These are phyloP conservation scores for Cinclus mexicanus DNA, from an alignment of 2,113 vertebrate genomes.

Conservation along the genomic window DNA sequence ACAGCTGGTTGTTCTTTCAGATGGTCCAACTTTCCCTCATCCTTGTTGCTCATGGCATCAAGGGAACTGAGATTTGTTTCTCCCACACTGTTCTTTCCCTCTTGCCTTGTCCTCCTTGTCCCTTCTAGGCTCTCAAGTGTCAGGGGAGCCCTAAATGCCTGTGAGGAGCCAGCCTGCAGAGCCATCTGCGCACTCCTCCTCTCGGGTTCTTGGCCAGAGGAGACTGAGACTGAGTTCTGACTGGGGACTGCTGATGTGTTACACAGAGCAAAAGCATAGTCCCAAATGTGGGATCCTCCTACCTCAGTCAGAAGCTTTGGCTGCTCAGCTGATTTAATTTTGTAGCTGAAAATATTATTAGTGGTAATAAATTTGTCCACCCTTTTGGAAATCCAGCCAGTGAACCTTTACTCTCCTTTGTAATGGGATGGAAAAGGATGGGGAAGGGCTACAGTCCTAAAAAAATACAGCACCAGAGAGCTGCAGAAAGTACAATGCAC, in stretches of 20 bases:
- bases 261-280: conserved; percentile 27
- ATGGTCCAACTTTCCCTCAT: background rate
- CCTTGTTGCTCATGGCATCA: background rate
- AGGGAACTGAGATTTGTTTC: background rate
- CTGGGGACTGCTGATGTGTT: background rate
- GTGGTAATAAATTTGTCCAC: background rate
- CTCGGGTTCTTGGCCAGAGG: background rate
- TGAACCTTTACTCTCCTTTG: conserved; percentile 28
- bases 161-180: background rate
- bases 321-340: conserved; percentile 36
- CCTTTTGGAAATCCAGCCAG: conserved; percentile 22
- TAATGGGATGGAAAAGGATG: background rate
- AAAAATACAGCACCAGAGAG: background rate
- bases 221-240: background rate
- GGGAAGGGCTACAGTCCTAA: background rate
- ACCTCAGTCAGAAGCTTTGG: conserved; percentile 22
- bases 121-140: background rate
- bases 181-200: background rate
- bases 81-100: background rate
- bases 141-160: background rate
- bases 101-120: background rate
- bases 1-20: background rate
- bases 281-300: conserved; percentile 32
- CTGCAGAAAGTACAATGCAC: background rate
- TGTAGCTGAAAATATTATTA: conserved; percentile 59